phyloP scores from a whole-genome alignment of 1,140 invertebrate genomes.

The Trichonephila clavata region DNA sequence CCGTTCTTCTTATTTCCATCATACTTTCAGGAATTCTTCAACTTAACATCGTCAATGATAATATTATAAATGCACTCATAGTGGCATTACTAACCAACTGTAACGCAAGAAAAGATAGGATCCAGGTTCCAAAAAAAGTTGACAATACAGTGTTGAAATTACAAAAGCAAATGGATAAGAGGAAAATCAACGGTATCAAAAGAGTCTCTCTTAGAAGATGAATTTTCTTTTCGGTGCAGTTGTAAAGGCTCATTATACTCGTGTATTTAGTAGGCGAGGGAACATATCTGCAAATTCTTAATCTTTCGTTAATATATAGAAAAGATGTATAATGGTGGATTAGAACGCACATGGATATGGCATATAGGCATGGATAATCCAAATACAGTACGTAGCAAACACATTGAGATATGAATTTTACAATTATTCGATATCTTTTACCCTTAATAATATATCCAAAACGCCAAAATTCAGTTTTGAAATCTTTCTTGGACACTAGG shows the following conservation, averaged over 20 bases:
- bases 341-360: not conserved
- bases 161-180: not conserved
- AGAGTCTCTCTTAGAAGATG: no score
- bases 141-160: not conserved
- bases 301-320: not conserved
- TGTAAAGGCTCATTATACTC: not conserved
- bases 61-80: not conserved
- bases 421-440: not conserved
- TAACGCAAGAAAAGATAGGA: not conserved
- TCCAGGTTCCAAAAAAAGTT: not conserved
- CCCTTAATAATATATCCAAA: not conserved
- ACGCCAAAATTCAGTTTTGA: not conserved
- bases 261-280: not conserved
- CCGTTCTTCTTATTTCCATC: not conserved
- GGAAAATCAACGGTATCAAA: no score
- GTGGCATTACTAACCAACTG: not conserved
- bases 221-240: not conserved
- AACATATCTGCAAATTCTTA: not conserved
- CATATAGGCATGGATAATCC: not conserved
- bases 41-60: not conserved
- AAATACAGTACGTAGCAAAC: not conserved
- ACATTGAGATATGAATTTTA: not conserved
- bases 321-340: not conserved
- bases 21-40: not conserved
- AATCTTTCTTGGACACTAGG: not conserved